Base-by-base conservation (phyloP, 2,113 vertebrate genomes). In the Myotis yumanensis region DNA sequence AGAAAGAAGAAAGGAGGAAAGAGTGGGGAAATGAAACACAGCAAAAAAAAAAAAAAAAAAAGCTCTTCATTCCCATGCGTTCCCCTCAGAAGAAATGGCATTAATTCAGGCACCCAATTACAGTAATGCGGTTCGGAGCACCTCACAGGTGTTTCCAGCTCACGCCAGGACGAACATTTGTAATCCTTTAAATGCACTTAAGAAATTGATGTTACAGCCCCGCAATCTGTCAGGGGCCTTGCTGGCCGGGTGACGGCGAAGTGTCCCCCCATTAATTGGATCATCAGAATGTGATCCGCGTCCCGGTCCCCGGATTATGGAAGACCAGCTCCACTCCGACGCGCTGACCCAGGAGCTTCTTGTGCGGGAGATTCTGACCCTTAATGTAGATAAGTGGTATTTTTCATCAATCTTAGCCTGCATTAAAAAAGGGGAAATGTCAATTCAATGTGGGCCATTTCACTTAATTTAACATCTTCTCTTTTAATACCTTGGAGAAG, bases 121-220 rank as follows among this genome's bases (percentile, higher is more conserved):
- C 98, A 96, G 98, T 99, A 99, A 99, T 99, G 99, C 98, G 98
- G 98, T 98, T 98, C 98, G 97, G 97, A 98, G 98, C 98, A 98
- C 98, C 98, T 98, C 97, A 80, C 98, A 98, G 98, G 98, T 99
- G 98, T 99, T 99, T 98, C 97, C 97, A 95, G 98, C 98, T 98
- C 96, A 98, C 98, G 97, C 98, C 98, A 98, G 98, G 98, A 98
- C 98, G 98, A 98, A 98, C 99, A 98, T 98, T 99, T 99, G 98
- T 99, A 99, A 99, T 99, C 99, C 99, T 99, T 99, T 99, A 99
- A 99, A 99, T 99, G 99, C 99, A 99, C 99, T 99, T 99, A 99
- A 98, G 98, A 99, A 99, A 99, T 99, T 99, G 99, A 99, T 99
- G 98, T 99, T 99, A 98, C 98, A 99, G 98, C 98, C 99, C 97